Evolutionary conservation across 2,888 invertebrate genomes (phyloP), one percentile per base, ranked within the genome.

Genomic region (Macropis europaea): DNA sequence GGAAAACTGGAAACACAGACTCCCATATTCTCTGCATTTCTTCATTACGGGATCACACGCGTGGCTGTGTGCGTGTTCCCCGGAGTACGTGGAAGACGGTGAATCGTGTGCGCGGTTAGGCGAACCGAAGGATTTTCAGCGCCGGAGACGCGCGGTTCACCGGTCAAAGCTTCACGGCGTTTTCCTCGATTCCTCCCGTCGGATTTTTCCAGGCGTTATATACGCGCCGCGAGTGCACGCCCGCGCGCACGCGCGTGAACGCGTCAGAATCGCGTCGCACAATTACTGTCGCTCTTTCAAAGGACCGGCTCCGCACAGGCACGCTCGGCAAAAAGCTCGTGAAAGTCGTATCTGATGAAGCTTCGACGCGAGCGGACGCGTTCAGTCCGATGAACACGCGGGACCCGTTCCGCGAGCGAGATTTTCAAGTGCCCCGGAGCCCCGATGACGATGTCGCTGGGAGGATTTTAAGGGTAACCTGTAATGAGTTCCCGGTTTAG

Each of bases 1-100:
- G 67, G 86, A 83, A 87, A 87, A 77, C 82, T 79, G 73, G 79
- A 84, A 79, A 83, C 72, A 69, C 61, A 30, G 30, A 32, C 43
- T 48, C 57, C 76, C 77, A 73, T 75, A 79, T 82, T 84, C 79
- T 80, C 77, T 79, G 73, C 80, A 82, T 84, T 86, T 84, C 86
- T 86, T 87, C 86, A 86, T 87, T 86, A 86, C 69, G 76, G 59
- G 70, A 80, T 82, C 79, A 72, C 76, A 76, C 77, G 78, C 50
- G 66, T 64, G 48, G 63, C 67, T 68, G 48, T 76, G 74, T 76
- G 75, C 53, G 62, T 3, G 54, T n/a, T n/a, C n/a, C n/a, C n/a
- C n/a, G 17, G 15, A 40, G 42, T 57, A n/a, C 22, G 43, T 48
- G 6, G 28, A 9, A n/a, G 15, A 26, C 7, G 26, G 9, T 7